Percentiles rank a stretch among this genome's conserved stretches.
These are phyloP conservation scores for Heliconius ismenius DNA, from an alignment of 2,888 invertebrate species.

Conservation along the genomic window DNA sequence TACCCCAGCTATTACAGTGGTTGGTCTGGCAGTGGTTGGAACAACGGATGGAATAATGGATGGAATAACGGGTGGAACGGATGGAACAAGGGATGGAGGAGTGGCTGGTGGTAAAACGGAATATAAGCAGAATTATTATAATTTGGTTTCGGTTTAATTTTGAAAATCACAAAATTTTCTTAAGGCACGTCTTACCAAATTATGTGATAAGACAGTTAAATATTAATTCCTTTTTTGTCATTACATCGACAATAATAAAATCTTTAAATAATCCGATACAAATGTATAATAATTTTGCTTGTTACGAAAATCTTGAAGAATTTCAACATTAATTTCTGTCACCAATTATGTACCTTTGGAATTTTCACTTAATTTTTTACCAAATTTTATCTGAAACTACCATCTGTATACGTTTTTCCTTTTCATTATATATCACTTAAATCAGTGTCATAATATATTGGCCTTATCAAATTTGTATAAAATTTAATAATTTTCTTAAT, in stretches of 20 bases:
- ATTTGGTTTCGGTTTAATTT: background rate
- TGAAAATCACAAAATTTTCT: background rate
- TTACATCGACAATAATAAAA: background rate
- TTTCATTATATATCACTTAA: too few species aligned
- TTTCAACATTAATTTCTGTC: background rate
- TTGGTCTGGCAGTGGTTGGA: conserved; percentile 49
- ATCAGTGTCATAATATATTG: background rate
- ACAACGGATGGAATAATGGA: conserved; percentile 40
- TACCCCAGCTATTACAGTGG: conserved; percentile 46
- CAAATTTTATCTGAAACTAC: background rate
- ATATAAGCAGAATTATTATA: background rate
- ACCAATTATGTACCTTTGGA: conserved; percentile 17
- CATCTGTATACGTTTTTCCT: background rate
- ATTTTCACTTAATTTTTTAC: background rate
- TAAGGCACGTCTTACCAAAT: background rate
- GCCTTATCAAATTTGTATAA: background rate
- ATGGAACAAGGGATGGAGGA: conserved; percentile 40
- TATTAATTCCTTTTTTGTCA: background rate
- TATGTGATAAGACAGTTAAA: background rate
- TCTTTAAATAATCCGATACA: background rate
- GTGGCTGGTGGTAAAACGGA: conserved; percentile 36
- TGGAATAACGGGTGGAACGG: conserved; percentile 41
- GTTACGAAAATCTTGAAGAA: background rate
- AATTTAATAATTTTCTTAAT: background rate
- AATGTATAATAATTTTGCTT: conserved; percentile 13